Evolutionary conservation across 2,797 vertebrate species (phyloP), one percentile per base, ranked within the genome.

Genomic region (Aphelocoma californica): DNA sequence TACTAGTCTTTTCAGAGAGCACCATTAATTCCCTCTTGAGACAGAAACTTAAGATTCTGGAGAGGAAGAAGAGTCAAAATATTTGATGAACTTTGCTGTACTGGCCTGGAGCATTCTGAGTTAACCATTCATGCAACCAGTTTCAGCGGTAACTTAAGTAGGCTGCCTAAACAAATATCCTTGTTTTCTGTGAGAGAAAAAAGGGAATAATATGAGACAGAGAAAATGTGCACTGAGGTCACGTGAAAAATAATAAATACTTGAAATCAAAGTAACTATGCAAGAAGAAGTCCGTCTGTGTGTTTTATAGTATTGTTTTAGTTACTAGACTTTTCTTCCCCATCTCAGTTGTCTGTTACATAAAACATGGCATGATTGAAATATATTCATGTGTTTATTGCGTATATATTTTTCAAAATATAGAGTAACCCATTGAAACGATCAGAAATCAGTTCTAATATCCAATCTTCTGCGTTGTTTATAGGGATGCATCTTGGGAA

Each of bases 401-500:
- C 1, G 0, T 47, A 12, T 6, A 21, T 23, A 12, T 56, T 88
- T 83, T 40, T 54, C 5, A 9, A 72, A 90, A 85, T 24, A 36
- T 9, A 32, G 18, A 65, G 7, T 51, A 72, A 58, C 24, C 31
- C 8, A 29, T 64, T 83, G 71, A 69, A 91, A n/a, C 10, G 72
- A 74, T 29, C 1, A 14, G 62, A 85, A 79, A 56, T 44, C 14
- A 64, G 65, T 51, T 92, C 32, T 80, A 71, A 14, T 91, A 69
- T n/a, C 5, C 23, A 31, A 4, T 58, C 16, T 56, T 82, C 14
- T 64, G 86, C 14, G 9, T 93, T 80, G 28, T 86, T 96, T 97
- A 73, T 95, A 99, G 99, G 97, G 99, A 99, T 98, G 99, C 99
- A 2, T 99, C 99, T 24, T 99, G 99, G 99, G 99, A 99, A 97